Percentiles rank a stretch among this genome's conserved stretches.
Evolutionary conservation across 2,888 invertebrate species (phyloP).

Genomic region (Pinctada fucata): DNA sequence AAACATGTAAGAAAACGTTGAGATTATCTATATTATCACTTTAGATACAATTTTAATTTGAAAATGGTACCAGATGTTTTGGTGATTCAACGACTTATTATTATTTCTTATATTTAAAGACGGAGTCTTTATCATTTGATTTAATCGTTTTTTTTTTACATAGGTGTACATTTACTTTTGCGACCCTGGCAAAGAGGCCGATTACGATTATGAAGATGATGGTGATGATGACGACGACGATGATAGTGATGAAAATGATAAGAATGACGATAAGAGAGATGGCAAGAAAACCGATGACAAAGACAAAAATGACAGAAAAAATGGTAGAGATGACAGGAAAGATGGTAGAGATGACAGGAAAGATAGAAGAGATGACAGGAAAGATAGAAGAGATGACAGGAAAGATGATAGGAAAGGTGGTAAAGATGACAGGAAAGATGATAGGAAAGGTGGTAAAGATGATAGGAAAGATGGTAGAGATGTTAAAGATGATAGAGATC

Average conservation of each 20-base stretch:
- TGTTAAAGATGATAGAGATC: background rate
- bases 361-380: background rate
- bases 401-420: background rate
- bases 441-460: background rate
- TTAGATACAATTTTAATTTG: too few species aligned
- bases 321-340: background rate
- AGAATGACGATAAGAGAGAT: background rate
- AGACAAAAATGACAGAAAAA: background rate
- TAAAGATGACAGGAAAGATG: background rate
- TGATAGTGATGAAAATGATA: background rate
- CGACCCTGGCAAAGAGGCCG: constrained; percentile 7
- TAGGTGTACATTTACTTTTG: constrained; percentile 33
- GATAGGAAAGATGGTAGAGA: background rate
- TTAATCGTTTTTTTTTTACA: too few species aligned
- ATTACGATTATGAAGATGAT: background rate
- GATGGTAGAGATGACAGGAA: background rate
- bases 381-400: background rate
- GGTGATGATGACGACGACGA: background rate
- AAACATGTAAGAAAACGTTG: too few species aligned
- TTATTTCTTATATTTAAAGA: too few species aligned
- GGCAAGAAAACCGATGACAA: background rate
- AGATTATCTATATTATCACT: too few species aligned
- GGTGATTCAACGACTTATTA: too few species aligned
- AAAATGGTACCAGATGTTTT: too few species aligned
- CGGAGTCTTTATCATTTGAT: too few species aligned